Evolutionary conservation across 2,797 vertebrate species (phyloP).

Genomic region (Apogon hyalosoma): DNA sequence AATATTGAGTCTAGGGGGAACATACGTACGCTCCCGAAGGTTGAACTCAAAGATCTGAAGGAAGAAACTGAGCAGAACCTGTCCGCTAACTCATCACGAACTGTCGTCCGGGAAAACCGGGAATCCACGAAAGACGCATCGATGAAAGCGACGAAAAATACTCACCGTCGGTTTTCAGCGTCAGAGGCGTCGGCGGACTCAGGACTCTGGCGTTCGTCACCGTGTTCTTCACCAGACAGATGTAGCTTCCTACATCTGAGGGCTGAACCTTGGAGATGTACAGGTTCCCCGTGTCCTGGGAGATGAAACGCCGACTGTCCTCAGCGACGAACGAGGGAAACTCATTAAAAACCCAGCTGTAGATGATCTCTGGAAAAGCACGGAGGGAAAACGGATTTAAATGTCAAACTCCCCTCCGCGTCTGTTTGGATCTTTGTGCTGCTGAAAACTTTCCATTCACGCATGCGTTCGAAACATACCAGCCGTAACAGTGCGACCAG

Average conservation of each 20-base stretch:
- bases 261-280: constrained; percentile 97
- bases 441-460: no score
- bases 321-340: constrained; percentile 96
- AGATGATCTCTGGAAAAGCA: constrained; percentile 90
- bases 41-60: no score
- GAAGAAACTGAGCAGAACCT: no score
- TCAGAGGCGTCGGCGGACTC: constrained; percentile 95
- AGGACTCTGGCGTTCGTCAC: constrained; percentile 93
- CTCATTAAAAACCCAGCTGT: constrained; percentile 98
- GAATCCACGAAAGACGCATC: no score
- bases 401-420: background rate
- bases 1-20: no score
- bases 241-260: constrained; percentile 97
- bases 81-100: no score
- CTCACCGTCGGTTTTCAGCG: constrained; percentile 94
- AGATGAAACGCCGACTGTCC: constrained; percentile 98
- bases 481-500: no score
- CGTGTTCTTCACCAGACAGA: constrained; percentile 95
- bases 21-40: no score
- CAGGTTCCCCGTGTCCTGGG: constrained; percentile 96
- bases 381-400: constrained; percentile 18
- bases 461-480: no score
- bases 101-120: no score
- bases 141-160: background rate
- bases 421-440: constrained; percentile 1